Base-by-base conservation (phyloP, 2,113 vertebrate genomes). In the Polypterus bichir region DNA sequence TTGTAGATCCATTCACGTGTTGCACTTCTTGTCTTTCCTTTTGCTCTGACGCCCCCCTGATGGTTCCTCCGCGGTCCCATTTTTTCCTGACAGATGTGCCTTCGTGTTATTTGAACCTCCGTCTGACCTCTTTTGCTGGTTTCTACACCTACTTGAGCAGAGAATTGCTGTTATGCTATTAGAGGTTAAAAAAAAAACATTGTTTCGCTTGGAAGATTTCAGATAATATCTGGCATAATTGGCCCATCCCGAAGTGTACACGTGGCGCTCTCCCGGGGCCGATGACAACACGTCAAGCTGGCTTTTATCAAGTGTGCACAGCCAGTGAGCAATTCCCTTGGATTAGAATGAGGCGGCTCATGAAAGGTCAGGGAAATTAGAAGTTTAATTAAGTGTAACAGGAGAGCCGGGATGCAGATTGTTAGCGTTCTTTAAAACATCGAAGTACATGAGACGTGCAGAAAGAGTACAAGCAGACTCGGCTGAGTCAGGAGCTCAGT, bases 231-330 rank as follows among this genome's bases (percentile, higher is more conserved):
- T 57, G 27, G 27, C 7, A 57, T 57, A 57, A 57, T 3, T 57
- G 56, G 56, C 56, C 7, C 9, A 44, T 5, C 7, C 5, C 4
- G 27, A 27, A 8, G 46, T 57, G 44, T 59, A 61, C 7, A 44
- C 6, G 49, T 61, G 59, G 27, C 59, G 5, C 11, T 49, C 27
- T 49, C 59, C 48, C 49, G 48, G 9, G 7, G 6, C 53, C 46
- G 47, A 51, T 61, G 49, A 48, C 60, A 52, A 49, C 48, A 27
- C 53, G 60, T 61, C 60, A 61, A 49, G 44, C 44, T 45, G 48
- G 3, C 11, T 61, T 44, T 44, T 61, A 27, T 61, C 49, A 61
- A 52, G 48, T 4, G 46, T 11, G n/a, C 9, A 49, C 44, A 46
- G 27, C 44, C 44, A 27, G 44, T 57, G 27, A 57, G 46, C 56